These are phyloP conservation scores for Dufourea novaeangliae DNA, from an alignment of 1,140 invertebrate genomes.

Conservation along the genomic window DNA sequence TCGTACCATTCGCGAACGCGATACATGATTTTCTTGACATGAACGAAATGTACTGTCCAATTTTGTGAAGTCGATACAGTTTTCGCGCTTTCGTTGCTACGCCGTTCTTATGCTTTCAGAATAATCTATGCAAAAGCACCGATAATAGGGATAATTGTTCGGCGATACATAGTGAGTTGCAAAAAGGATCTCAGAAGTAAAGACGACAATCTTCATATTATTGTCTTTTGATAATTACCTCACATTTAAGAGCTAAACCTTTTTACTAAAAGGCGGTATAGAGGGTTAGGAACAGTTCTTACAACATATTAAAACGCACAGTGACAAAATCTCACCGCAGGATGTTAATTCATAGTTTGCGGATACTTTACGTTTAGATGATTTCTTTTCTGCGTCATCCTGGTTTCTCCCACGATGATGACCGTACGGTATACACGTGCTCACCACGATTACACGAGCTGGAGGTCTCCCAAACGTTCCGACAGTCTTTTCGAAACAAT, in stretches of 20 bases:
- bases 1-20: neutral
- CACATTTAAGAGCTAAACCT: neutral
- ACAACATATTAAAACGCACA: neutral
- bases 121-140: neutral
- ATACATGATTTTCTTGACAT: neutral
- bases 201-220: neutral
- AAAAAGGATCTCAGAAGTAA: neutral
- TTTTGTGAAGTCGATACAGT: neutral
- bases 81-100: neutral
- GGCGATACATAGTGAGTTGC: neutral
- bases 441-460: neutral
- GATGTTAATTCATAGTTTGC: slow-evolving; percentile 2
- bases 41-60: no score
- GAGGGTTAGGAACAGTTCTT: neutral
- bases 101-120: neutral
- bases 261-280: no score
- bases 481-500: neutral
- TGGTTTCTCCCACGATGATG: neutral
- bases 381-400: slow-evolving; percentile 19
- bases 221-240: neutral
- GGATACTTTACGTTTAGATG: neutral
- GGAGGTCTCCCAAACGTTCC: neutral
- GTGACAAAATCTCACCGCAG: neutral
- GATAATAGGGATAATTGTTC: neutral
- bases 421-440: slow-evolving; percentile 17